These are phyloP conservation scores for Cephus sareptanus DNA, from an alignment of 2,888 invertebrate genomes.

Conservation along the genomic window DNA sequence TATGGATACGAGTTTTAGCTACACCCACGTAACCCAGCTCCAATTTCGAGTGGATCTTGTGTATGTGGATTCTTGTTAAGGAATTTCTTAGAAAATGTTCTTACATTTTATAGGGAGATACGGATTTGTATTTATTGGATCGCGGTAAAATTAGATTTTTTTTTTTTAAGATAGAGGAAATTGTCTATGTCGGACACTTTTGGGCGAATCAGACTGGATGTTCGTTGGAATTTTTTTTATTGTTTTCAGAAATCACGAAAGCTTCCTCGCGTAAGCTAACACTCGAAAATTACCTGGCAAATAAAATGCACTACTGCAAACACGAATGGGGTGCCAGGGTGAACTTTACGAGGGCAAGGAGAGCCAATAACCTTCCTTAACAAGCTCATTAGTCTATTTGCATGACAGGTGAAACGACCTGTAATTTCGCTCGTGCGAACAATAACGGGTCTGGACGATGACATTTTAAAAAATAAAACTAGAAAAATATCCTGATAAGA, in stretches of 20 bases:
- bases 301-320: not conserved
- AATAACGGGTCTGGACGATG: conserved; percentile 31
- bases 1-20: not conserved
- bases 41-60: conserved; percentile 10
- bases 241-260: not conserved
- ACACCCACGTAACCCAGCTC: conserved; percentile 8
- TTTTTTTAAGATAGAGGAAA: no score
- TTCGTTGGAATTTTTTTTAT: not conserved
- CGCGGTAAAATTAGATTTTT: not conserved
- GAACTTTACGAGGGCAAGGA: conserved; percentile 32
- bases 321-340: conserved; percentile 11
- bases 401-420: conserved; percentile 41
- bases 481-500: not conserved
- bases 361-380: conserved; percentile 46
- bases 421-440: conserved; percentile 31
- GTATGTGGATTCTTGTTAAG: not conserved
- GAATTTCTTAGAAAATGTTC: not conserved
- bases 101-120: not conserved
- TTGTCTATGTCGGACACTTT: not conserved
- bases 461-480: not conserved
- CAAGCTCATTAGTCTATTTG: conserved; percentile 58
- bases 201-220: no score
- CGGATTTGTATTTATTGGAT: not conserved
- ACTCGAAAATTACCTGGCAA: not conserved
- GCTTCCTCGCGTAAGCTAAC: not conserved